Conservation (phyloP, 2,113 vertebrate species). For the Rhynchopsitta pachyrhyncha region DNA sequence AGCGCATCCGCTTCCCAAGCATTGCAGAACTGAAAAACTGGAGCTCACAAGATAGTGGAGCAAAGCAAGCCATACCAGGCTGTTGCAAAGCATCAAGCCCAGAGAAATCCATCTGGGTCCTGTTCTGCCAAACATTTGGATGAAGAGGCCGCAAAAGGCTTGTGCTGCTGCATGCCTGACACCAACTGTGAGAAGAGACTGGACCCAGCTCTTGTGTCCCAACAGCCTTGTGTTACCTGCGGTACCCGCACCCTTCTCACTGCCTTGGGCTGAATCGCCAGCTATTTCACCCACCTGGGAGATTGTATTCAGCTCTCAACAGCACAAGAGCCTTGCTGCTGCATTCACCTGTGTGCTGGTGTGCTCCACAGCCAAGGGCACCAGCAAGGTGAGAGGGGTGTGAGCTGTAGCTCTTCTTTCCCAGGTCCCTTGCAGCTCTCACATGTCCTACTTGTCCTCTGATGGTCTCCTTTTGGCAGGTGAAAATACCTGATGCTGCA, state of each 20-base stretch:
- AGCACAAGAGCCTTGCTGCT: neutral
- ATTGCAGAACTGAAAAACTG: neutral
- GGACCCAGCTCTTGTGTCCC: neutral
- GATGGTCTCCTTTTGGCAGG: neutral
- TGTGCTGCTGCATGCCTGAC: neutral
- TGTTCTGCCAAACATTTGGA: neutral
- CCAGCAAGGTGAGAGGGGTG: fast-evolving
- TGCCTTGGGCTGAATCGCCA: neutral
- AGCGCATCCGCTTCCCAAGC: neutral
- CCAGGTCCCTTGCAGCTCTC: neutral
- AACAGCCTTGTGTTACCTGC: neutral
- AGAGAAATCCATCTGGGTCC: neutral
- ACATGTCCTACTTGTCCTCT: neutral
- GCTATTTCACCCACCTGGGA: neutral
- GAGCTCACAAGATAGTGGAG: neutral
- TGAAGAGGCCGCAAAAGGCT: neutral
- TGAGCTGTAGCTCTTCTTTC: neutral
- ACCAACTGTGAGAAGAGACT: neutral
- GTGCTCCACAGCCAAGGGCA: neutral
- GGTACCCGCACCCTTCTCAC: fast-evolving
- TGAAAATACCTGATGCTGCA: neutral
- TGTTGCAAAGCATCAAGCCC: neutral
- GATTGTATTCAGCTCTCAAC: fast-evolving
- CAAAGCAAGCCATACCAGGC: neutral
- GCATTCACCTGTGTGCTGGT: fast-evolving